Conservation (phyloP, 1,140 invertebrate genomes). For the Sweltsa coloradensis region DNA sequence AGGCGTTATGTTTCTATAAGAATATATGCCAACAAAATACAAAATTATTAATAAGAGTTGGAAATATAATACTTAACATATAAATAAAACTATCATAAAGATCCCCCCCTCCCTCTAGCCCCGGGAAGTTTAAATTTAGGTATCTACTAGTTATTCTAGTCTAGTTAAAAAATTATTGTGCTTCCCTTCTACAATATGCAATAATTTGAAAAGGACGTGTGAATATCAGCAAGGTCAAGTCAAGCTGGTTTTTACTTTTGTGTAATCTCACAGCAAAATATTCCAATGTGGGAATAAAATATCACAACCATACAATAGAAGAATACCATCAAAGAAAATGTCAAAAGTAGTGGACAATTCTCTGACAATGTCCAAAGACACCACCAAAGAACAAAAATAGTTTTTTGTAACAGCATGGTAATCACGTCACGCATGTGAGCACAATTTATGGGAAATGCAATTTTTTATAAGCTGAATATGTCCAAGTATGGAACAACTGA, state of each 20-base stretch:
- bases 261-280: not conserved
- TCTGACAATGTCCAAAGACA: no score
- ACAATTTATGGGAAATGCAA: not conserved
- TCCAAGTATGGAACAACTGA: not conserved
- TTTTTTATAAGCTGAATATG: not conserved
- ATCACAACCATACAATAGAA: slow-evolving; percentile 13
- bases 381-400: not conserved
- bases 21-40: slow-evolving; percentile 16
- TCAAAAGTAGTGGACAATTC: no score
- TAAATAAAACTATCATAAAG: slow-evolving; percentile 14
- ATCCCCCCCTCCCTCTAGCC: slow-evolving; percentile 2
- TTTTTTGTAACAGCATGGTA: slow-evolving; percentile 1
- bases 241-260: no score
- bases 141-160: slow-evolving; percentile 2
- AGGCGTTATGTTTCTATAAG: slow-evolving; percentile 35
- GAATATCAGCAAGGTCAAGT: no score
- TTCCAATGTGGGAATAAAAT: slow-evolving; percentile 10
- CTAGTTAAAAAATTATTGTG: slow-evolving; percentile 7
- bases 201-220: no score
- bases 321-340: slow-evolving; percentile 6
- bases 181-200: slow-evolving; percentile 1
- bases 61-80: slow-evolving; percentile 16
- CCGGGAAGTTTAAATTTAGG: slow-evolving; percentile 1
- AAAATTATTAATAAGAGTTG: slow-evolving; percentile 16
- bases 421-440: not conserved